These are phyloP conservation scores for Crypturellus tataupa DNA, from an alignment of 2,797 vertebrate species.

Conservation along the genomic window DNA sequence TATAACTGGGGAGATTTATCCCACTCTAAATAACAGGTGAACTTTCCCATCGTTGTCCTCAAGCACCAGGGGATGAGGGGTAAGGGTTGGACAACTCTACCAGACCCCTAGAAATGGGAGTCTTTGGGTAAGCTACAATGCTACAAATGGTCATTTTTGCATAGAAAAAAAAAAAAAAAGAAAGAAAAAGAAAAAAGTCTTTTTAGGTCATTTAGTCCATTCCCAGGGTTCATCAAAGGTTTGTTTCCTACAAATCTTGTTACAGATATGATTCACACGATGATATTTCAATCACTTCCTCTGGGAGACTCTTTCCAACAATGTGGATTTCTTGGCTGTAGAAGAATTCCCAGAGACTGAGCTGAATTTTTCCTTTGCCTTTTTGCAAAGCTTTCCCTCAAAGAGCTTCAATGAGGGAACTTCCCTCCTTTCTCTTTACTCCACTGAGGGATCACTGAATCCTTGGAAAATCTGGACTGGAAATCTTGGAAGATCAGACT, in stretches of 20 bases:
- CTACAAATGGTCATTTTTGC: not conserved
- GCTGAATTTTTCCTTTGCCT: not conserved
- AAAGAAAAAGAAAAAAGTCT: not conserved
- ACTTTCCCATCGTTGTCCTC: not conserved
- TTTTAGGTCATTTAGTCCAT: conserved; percentile 26
- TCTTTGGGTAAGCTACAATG: not conserved
- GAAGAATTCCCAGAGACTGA: conserved; percentile 53
- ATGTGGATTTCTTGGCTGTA: conserved; percentile 43
- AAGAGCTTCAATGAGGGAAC: not conserved
- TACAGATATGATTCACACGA: conserved; percentile 50
- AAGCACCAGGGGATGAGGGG: not conserved
- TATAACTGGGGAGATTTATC: not conserved
- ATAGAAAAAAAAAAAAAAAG: not conserved
- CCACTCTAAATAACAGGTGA: not conserved
- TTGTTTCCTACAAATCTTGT: conserved; percentile 9
- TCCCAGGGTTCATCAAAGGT: conserved; percentile 34
- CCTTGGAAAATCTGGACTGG: not conserved
- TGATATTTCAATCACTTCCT: conserved; percentile 70
- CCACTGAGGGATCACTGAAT: not conserved
- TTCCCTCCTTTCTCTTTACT: not conserved
- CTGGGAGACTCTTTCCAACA: conserved; percentile 63
- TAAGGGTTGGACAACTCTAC: not conserved
- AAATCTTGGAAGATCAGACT: not conserved
- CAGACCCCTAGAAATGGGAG: not conserved
- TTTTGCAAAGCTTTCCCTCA: not conserved